phyloP scores from a whole-genome alignment of 2,797 vertebrate genomes.

The Danio albolineatus region DNA sequence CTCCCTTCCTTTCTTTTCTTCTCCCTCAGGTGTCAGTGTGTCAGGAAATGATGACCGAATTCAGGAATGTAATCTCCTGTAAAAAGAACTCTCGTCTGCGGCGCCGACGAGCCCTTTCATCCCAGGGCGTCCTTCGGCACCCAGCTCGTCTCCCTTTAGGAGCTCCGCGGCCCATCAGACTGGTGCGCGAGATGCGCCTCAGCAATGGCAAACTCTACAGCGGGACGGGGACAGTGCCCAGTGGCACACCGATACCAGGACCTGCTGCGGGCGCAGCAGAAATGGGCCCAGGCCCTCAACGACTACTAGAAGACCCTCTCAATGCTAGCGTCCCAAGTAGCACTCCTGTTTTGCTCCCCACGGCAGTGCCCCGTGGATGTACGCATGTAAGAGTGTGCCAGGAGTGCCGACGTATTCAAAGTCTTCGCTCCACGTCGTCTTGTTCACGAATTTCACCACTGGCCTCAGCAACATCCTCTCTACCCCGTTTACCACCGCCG shows the following conservation, averaged over 20 bases:
- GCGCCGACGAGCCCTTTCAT: constrained; percentile 72
- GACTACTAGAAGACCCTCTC: constrained; percentile 76
- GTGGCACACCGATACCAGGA: background rate
- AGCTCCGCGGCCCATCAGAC: constrained; percentile 76
- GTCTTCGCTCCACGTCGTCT: constrained; percentile 72
- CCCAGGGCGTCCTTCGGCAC: constrained; percentile 72
- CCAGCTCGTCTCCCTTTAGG: constrained; percentile 80
- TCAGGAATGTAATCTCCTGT: constrained; percentile 88
- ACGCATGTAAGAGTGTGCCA: constrained; percentile 90
- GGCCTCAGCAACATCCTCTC: constrained; percentile 67
- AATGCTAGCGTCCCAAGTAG: constrained; percentile 71
- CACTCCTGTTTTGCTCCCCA: constrained; percentile 62
- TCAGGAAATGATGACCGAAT: constrained; percentile 90
- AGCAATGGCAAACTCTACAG: constrained; percentile 90
- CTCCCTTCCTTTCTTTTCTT: background rate
- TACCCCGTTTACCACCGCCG: constrained; percentile 71
- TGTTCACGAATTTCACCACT: constrained; percentile 61
- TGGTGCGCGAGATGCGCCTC: constrained; percentile 86
- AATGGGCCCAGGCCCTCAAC: constrained; percentile 77
- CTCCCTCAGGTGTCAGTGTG: constrained; percentile 85
- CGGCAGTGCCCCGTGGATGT: constrained; percentile 75
- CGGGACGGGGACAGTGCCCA: constrained; percentile 76
- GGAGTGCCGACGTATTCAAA: constrained; percentile 89
- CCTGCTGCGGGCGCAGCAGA: constrained; percentile 57
- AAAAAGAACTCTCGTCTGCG: constrained; percentile 88